Conservation (phyloP, 2,113 vertebrate species). For the Mastomys natalensis region DNA sequence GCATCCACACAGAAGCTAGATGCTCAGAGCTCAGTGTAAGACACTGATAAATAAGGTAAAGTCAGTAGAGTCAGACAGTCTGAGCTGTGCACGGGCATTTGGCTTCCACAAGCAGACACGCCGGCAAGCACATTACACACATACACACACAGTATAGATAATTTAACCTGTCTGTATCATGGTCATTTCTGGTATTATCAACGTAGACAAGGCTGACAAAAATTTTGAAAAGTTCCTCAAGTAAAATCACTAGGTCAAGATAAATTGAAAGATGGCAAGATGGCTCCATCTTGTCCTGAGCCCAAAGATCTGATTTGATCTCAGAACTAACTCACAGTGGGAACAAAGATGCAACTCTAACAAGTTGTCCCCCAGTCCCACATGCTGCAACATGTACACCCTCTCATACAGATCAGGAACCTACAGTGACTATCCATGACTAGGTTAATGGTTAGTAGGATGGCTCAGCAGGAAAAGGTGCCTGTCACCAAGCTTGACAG, state of each 20-base stretch:
- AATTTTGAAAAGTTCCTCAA: conserved; percentile 31
- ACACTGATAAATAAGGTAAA: background rate
- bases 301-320: background rate
- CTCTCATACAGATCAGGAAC: background rate
- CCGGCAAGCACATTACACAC: background rate
- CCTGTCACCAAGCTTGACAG: background rate
- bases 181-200: background rate
- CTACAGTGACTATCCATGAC: background rate
- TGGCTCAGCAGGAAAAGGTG: background rate
- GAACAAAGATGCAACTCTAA: background rate
- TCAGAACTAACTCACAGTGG: background rate
- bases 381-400: background rate
- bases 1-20: background rate
- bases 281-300: background rate
- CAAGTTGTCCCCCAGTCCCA: background rate
- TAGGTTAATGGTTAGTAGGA: background rate
- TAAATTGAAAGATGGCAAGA: background rate
- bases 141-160: background rate
- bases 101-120: background rate
- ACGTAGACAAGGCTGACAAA: background rate
- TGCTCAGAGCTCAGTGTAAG: background rate
- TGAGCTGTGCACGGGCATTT: background rate
- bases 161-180: background rate
- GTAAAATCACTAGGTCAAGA: background rate
- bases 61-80: background rate